These are phyloP conservation scores for Sylvietta virens DNA, from an alignment of 2,113 vertebrate species.

Conservation along the genomic window DNA sequence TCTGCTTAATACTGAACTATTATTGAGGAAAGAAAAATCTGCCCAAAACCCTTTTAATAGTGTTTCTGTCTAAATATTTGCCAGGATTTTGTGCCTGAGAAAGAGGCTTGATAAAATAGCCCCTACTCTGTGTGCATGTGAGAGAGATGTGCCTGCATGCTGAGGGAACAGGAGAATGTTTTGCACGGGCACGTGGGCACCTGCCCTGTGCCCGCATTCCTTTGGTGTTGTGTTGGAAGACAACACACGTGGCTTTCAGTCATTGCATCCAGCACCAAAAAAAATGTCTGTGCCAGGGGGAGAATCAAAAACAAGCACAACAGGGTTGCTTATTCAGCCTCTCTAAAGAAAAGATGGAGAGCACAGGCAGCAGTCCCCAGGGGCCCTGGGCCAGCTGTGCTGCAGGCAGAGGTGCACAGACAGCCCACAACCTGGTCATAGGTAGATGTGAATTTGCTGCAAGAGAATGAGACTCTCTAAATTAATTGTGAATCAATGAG, in stretches of 20 bases:
- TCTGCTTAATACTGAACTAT: constrained; percentile 54
- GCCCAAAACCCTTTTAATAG: constrained; percentile 61
- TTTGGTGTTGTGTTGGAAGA: neutral
- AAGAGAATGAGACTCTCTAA: neutral
- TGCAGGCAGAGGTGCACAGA: neutral
- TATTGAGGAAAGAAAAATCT: constrained; percentile 60
- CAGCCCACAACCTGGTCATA: neutral
- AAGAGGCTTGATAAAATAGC: constrained; percentile 18
- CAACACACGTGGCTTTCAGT: neutral
- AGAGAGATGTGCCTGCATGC: neutral
- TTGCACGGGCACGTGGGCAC: fast-evolving
- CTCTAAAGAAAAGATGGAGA: neutral
- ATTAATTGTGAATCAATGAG: neutral
- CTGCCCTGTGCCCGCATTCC: neutral
- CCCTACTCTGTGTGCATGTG: neutral
- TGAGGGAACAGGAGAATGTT: neutral
- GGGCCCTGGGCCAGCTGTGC: neutral
- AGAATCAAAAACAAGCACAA: constrained; percentile 16
- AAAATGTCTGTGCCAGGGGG: neutral
- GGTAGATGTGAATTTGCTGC: neutral
- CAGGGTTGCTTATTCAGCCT: neutral
- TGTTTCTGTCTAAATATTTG: constrained; percentile 74
- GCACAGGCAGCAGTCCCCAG: neutral
- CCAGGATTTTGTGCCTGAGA: constrained; percentile 41
- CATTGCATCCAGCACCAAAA: neutral